Conservation (phyloP, 2,113 vertebrate genomes). For the Phyllopteryx taeniolatus region DNA sequence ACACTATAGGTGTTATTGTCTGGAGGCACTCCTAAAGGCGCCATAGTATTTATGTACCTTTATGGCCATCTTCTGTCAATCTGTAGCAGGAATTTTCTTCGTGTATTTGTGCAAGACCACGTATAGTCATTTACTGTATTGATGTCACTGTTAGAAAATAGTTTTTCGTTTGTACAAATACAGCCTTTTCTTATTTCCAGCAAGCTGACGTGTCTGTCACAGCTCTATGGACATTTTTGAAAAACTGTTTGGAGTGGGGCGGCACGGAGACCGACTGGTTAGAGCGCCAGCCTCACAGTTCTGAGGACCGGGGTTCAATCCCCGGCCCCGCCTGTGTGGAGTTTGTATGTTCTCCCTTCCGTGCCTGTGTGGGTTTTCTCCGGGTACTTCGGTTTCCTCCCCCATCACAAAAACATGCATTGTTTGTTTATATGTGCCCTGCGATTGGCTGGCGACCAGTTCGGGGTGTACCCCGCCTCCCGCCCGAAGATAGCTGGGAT, state of each 20-base stretch:
- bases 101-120: slow-evolving; percentile 14
- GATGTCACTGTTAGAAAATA: slow-evolving; percentile 26
- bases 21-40: neutral
- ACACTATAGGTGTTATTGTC: slow-evolving; percentile 9
- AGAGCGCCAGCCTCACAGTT: too few relatives aligned
- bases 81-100: slow-evolving; percentile 36
- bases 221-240: neutral
- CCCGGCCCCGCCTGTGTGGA: too few relatives aligned
- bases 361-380: too few relatives aligned
- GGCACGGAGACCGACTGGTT: too few relatives aligned
- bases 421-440: too few relatives aligned
- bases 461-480: too few relatives aligned
- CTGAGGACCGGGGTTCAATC: too few relatives aligned
- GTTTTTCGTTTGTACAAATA: slow-evolving; percentile 36
- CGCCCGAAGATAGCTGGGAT: too few relatives aligned
- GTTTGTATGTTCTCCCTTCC: too few relatives aligned
- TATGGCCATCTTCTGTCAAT: slow-evolving; percentile 33
- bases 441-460: too few relatives aligned
- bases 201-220: neutral
- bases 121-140: slow-evolving; percentile 34
- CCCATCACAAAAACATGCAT: too few relatives aligned
- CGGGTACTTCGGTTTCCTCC: too few relatives aligned
- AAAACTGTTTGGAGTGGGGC: neutral
- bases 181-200: slow-evolving; percentile 20
- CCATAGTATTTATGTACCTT: slow-evolving; percentile 27